These are phyloP conservation scores for Cryptomyrus ogoouensis DNA, from an alignment of 2,113 vertebrate species.

Conservation along the genomic window DNA sequence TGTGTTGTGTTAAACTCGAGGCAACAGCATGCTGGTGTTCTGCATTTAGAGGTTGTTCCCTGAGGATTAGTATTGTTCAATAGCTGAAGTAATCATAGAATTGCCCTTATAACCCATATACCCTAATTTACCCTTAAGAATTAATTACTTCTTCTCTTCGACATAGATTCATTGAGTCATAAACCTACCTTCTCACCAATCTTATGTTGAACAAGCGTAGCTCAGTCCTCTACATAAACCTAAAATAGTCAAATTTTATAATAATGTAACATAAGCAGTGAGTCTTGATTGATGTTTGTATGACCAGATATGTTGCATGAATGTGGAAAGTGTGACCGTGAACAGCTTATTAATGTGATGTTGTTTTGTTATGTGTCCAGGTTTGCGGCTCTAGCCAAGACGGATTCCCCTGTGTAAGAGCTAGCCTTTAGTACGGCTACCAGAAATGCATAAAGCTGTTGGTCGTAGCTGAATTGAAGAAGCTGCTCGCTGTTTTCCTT, in stretches of 20 bases:
- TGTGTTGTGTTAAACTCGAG: background rate
- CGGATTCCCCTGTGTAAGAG: background rate
- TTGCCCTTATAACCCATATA: background rate
- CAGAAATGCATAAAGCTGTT: background rate
- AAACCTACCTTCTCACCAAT: background rate
- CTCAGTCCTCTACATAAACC: background rate
- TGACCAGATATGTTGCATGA: background rate
- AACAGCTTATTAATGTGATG: background rate
- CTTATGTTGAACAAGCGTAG: background rate
- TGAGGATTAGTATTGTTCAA: background rate
- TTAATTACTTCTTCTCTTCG: background rate
- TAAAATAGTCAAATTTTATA: background rate
- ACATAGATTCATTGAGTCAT: background rate
- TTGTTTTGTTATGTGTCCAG: background rate
- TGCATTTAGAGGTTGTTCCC: background rate
- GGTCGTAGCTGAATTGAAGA: background rate
- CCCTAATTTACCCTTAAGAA: background rate
- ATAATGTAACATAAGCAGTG: background rate
- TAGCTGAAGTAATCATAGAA: background rate
- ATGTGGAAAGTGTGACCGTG: background rate
- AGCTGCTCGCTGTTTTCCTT: background rate
- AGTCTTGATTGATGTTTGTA: background rate
- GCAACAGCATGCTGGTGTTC: background rate
- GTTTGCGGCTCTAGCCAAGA: background rate
- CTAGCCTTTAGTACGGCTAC: background rate